Percentiles rank a stretch among this genome's conserved stretches.
Conservation (phyloP, 2,113 vertebrate genomes). For the Conger conger region DNA sequence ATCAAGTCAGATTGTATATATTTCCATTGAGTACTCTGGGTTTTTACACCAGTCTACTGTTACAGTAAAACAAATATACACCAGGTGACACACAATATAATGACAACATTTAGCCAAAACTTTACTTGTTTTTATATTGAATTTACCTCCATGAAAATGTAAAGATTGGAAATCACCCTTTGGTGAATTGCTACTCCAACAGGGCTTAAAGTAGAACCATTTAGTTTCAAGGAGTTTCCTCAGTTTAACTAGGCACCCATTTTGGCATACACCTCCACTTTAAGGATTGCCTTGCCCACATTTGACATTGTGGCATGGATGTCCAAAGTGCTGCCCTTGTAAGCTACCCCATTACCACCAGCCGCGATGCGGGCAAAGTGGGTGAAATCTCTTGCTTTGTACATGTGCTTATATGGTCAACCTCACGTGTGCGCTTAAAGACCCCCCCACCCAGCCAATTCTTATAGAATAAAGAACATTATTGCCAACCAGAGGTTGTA, state of each 20-base stretch:
- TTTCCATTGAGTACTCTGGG: neutral
- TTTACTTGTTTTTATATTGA: neutral
- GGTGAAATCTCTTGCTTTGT: slow-evolving; percentile 56
- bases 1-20: neutral
- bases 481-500: slow-evolving; percentile 64
- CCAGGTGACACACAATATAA: neutral
- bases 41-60: neutral
- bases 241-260: slow-evolving; percentile 42
- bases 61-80: neutral
- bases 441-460: slow-evolving; percentile 47
- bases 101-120: neutral
- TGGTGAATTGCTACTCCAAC: neutral
- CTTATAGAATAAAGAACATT: slow-evolving; percentile 66
- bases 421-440: no score
- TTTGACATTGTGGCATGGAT: slow-evolving; percentile 67
- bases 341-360: slow-evolving; percentile 46
- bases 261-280: slow-evolving; percentile 65
- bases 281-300: slow-evolving; percentile 62
- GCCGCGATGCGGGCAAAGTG: slow-evolving; percentile 43
- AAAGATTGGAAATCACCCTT: no score
- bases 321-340: slow-evolving; percentile 28
- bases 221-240: neutral
- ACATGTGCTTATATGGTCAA: slow-evolving; percentile 54
- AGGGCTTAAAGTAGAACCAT: neutral
- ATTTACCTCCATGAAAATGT: neutral